These are phyloP conservation scores for Emesis russula DNA, from an alignment of 2,888 invertebrate species.

Conservation along the genomic window DNA sequence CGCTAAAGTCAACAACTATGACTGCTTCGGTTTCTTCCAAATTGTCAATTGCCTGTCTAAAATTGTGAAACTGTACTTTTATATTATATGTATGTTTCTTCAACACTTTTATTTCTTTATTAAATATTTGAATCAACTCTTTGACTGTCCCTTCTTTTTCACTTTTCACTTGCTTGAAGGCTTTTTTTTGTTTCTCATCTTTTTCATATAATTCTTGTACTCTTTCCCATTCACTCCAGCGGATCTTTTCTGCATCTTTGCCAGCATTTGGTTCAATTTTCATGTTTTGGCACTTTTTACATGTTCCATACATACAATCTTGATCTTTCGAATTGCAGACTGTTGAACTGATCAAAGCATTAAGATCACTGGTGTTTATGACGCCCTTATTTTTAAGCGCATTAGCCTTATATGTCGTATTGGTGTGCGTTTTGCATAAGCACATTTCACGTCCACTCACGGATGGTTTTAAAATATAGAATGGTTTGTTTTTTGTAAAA, in stretches of 20 bases:
- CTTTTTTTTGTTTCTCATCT: conserved; percentile 57
- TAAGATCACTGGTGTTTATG: conserved; percentile 41
- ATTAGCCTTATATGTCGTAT: conserved; percentile 43
- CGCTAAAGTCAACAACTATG: conserved; percentile 88
- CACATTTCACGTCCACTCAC: conserved; percentile 75
- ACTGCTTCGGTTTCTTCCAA: conserved; percentile 33
- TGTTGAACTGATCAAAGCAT: conserved; percentile 36
- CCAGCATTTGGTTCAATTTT: conserved; percentile 13
- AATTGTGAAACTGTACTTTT: conserved; percentile 14
- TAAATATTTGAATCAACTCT: conserved; percentile 41
- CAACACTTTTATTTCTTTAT: conserved; percentile 43
- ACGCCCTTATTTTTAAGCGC: conserved; percentile 18
- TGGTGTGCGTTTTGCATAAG: conserved; percentile 72
- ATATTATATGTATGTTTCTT: conserved; percentile 23
- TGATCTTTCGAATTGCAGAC: conserved; percentile 53
- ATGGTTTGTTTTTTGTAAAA: conserved; percentile 75
- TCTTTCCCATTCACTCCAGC: conserved; percentile 58
- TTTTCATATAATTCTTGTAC: conserved; percentile 58
- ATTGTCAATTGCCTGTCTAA: conserved; percentile 20
- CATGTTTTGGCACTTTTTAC: conserved; percentile 35
- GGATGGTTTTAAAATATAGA: conserved; percentile 69
- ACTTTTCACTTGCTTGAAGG: conserved; percentile 64
- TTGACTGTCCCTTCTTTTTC: conserved; percentile 42
- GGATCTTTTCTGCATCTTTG: conserved; percentile 40
- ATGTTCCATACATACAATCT: conserved; percentile 62